Percentiles rank a stretch among this genome's conserved stretches.
phyloP scores from a whole-genome alignment of 2,888 invertebrate genomes.

The Hirtodrosophila trivittata region DNA sequence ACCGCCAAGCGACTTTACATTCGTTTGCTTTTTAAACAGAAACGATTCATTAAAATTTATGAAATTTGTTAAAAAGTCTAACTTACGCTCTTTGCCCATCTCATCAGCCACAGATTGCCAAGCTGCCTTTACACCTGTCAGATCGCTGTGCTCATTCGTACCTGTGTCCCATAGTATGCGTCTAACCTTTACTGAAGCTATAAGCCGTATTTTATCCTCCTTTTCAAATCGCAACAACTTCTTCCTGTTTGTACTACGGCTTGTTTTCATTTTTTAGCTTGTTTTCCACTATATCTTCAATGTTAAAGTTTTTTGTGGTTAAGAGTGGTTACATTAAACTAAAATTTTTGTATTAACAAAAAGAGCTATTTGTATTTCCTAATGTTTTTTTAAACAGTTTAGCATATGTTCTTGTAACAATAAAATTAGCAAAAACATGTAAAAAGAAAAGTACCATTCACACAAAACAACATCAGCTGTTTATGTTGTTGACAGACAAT shows the following conservation, averaged over 20 bases:
- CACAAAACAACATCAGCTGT: conserved; percentile 36
- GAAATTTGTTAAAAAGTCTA: background rate
- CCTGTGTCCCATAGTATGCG: conserved; percentile 42
- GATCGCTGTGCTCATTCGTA: conserved; percentile 41
- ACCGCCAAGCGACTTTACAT: conserved; percentile 49
- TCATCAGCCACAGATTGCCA: conserved; percentile 39
- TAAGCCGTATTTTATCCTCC: conserved; percentile 36
- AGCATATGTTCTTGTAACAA: conserved; percentile 32
- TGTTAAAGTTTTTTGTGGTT: no score
- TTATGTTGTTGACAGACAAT: conserved; percentile 2
- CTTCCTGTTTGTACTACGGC: conserved; percentile 11
- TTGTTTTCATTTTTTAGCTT: conserved; percentile 4
- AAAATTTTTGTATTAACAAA: no score
- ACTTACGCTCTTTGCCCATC: conserved; percentile 35
- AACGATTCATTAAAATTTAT: background rate
- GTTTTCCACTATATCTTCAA: no score
- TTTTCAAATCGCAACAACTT: conserved; percentile 28
- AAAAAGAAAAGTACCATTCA: conserved; percentile 32
- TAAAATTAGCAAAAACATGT: conserved; percentile 7
- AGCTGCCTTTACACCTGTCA: conserved; percentile 26
- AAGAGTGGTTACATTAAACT: no score
- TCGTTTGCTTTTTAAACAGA: conserved; percentile 26
- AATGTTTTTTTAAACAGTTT: conserved; percentile 13
- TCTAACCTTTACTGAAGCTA: conserved; percentile 30
- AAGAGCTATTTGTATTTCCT: background rate